Percentiles rank a stretch among this genome's conserved stretches.
Conservation (phyloP, 2,888 invertebrate species). For the Orthosia incerta region DNA sequence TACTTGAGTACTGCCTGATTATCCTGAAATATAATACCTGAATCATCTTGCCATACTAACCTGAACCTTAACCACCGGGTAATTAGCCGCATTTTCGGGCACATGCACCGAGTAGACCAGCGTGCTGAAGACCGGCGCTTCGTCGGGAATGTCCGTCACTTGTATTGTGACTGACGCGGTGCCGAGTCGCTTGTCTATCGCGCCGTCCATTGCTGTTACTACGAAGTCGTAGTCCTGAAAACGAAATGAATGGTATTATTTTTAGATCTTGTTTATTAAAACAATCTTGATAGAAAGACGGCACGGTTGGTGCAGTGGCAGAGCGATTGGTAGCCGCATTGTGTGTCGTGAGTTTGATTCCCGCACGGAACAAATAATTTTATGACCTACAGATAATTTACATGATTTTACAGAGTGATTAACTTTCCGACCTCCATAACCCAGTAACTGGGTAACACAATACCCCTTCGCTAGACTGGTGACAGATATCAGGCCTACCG, state of each 20-base stretch:
- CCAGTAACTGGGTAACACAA: too few relatives aligned
- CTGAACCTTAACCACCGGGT: conserved; percentile 94
- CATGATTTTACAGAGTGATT: too few relatives aligned
- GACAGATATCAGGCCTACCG: too few relatives aligned
- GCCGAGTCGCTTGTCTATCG: conserved; percentile 95
- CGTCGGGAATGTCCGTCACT: conserved; percentile 95
- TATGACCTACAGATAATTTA: too few relatives aligned
- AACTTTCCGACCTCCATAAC: too few relatives aligned
- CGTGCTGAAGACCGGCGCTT: conserved; percentile 94
- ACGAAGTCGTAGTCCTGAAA: conserved; percentile 94
- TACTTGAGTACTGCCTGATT: too few relatives aligned
- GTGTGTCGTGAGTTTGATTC: too few relatives aligned
- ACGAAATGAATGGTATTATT: not conserved
- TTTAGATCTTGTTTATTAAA: not conserved
- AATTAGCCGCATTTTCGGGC: conserved; percentile 96
- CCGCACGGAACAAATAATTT: too few relatives aligned
- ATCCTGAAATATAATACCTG: too few relatives aligned
- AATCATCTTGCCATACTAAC: conserved; percentile 84
- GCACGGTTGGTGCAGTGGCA: too few relatives aligned
- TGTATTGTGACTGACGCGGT: conserved; percentile 96
- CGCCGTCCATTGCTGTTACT: conserved; percentile 97
- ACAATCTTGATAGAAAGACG: not conserved
- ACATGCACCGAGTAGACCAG: conserved; percentile 94
- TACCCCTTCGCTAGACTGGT: too few relatives aligned
- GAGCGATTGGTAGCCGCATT: too few relatives aligned